Evolutionary conservation across 1,140 invertebrate genomes (phyloP).

Genomic region (Tetramorium simillimum): DNA sequence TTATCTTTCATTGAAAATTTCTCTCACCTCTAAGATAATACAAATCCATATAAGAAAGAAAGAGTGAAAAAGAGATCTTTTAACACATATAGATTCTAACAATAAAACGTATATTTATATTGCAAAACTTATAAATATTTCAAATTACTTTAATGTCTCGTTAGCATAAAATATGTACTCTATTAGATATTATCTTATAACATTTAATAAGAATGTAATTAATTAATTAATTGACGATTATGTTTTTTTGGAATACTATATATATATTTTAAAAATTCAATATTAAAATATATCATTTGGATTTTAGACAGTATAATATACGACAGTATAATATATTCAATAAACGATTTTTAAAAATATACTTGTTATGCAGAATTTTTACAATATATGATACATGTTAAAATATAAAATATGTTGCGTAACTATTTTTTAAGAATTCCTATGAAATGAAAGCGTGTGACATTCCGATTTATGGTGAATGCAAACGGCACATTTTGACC

Average conservation of each 20-base stretch:
- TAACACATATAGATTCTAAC: not conserved
- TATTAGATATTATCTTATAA: not conserved
- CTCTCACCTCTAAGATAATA: not conserved
- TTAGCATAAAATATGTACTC: not conserved
- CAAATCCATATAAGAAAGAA: not conserved
- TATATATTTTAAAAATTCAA: not conserved
- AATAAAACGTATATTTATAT: not conserved
- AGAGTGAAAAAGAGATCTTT: not conserved
- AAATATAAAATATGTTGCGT: not conserved
- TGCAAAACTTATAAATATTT: not conserved
- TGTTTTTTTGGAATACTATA: not conserved
- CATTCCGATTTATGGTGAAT: constrained; percentile 23
- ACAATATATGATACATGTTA: not conserved
- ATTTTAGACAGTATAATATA: not conserved
- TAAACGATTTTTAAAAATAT: not conserved
- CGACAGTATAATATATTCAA: no score
- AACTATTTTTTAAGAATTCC: not conserved
- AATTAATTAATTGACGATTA: not conserved
- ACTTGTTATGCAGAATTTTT: not conserved
- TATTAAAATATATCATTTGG: not conserved
- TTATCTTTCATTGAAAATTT: constrained; percentile 33
- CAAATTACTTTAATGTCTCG: not conserved
- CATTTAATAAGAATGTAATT: constrained; percentile 2
- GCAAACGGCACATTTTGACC: constrained; percentile 23
- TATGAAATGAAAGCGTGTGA: not conserved